Conservation (phyloP, 2,113 vertebrate species). For the Eclectus roratus region DNA sequence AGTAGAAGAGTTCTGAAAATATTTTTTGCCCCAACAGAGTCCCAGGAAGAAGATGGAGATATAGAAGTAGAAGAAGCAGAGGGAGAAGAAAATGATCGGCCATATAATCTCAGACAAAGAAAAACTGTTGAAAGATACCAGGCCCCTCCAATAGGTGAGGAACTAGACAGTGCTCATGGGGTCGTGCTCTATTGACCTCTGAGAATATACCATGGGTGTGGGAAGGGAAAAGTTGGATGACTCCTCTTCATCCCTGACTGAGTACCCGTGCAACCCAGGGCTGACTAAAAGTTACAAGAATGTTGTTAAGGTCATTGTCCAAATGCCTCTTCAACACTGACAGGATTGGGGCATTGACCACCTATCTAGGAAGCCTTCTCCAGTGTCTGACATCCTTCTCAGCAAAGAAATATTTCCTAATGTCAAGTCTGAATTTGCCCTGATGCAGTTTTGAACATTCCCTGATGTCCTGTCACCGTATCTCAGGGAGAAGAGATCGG, state of each 20-base stretch:
- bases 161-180: neutral
- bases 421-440: neutral
- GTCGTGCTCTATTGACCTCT: neutral
- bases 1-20: neutral
- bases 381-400: neutral
- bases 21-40: conserved; percentile 75
- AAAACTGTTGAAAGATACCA: conserved; percentile 98
- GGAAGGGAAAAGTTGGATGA: neutral
- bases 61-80: conserved; percentile 96
- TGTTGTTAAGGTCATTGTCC: neutral
- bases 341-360: rapidly evolving
- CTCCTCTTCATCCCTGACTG: neutral
- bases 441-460: neutral
- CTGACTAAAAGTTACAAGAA: neutral
- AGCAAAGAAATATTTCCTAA: neutral
- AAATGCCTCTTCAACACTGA: neutral
- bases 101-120: conserved; percentile 95
- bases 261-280: neutral
- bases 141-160: conserved; percentile 93
- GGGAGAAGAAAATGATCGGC: conserved; percentile 93
- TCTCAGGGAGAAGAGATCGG: neutral
- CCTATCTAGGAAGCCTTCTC: neutral
- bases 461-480: rapidly evolving
- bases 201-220: neutral
- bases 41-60: conserved; percentile 93